Base-by-base conservation (phyloP, 2,888 invertebrate genomes). In the Alcis repandata region DNA sequence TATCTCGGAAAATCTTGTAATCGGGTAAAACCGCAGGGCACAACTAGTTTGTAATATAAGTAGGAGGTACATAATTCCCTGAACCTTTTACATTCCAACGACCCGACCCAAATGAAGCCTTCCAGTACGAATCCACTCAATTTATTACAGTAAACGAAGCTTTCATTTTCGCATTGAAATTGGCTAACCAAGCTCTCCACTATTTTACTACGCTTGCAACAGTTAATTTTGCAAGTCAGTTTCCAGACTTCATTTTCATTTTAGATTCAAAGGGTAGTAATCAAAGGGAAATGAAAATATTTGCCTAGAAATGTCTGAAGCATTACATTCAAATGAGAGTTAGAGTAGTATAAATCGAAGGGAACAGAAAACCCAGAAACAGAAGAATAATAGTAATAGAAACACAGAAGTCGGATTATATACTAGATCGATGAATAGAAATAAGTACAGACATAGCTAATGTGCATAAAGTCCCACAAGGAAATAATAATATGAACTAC, bases 111-210 rank as follows among this genome's bases (percentile, higher is more conserved):
- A n/a, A 52, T 32, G 20, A 52, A 52, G 20, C 8, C 17, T 41
- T 9, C 19, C 27, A 27, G 27, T 27, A 41, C n/a, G 11, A 33
- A 54, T 9, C 54, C 54, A 53, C 41, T 27, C 22, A 41, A 41
- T n/a, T 53, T 38, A 9, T 9, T 22, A 10, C 33, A 17, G 17
- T 20, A 43, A 43, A 32, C 15, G n/a, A 41, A 46, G 38, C 36
- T 13, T 48, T 46, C 46, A 48, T 38, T 58, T 38, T 22, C 22
- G 46, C 38, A 58, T 27, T 46, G 48, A 32, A 51, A 59, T 51
- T 49, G 41, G 45, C 32, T 36, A n/a, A 59, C 38, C 13, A 32
- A 41, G n/a, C 40, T 22, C 13, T 19, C 2, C 7, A 15, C 3
- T 20, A 15, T 22, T n/a, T 17, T 27, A 43, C 3, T 27, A 27